A percentile compares a stretch with the other conserved stretches of the same genome.
Conservation (phyloP, 2,113 vertebrate genomes). For the Sylvilagus bachmani region DNA sequence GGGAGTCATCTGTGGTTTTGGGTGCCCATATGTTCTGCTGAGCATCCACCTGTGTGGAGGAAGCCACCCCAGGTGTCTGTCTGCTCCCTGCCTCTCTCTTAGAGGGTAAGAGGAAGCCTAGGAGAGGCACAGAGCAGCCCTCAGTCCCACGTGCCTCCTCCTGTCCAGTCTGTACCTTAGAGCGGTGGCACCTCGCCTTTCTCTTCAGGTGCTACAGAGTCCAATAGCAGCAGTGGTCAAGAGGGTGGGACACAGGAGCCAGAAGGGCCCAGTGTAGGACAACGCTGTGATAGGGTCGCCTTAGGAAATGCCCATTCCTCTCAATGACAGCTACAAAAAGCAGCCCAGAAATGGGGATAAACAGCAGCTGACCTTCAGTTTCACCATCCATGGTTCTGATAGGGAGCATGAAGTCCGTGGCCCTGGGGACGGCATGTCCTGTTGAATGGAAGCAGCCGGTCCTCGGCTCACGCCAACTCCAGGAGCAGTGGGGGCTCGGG, state of each 20-base stretch:
- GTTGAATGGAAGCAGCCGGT: background rate
- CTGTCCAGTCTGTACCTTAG: fast-evolving
- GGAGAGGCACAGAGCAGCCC: too few species aligned
- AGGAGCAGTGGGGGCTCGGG: background rate
- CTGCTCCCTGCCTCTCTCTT: too few species aligned
- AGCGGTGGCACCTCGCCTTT: background rate
- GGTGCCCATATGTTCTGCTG: slow-evolving; percentile 25
- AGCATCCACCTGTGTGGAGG: background rate
- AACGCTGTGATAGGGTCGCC: too few species aligned
- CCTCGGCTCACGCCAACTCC: fast-evolving
- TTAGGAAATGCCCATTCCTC: background rate
- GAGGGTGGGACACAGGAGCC: fast-evolving
- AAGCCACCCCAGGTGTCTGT: background rate
- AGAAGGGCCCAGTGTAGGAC: background rate
- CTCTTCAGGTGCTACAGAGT: background rate
- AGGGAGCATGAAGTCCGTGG: background rate
- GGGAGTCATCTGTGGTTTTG: slow-evolving; percentile 22
- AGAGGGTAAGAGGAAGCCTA: background rate
- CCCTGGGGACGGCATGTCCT: fast-evolving
- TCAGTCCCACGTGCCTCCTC: background rate
- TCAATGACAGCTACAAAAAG: background rate
- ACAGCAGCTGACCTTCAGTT: background rate
- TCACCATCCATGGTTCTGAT: background rate
- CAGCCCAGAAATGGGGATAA: background rate
- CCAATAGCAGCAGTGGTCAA: background rate